These are phyloP conservation scores for Ceratothoa steindachneri DNA, from an alignment of 2,888 invertebrate species.

Conservation along the genomic window DNA sequence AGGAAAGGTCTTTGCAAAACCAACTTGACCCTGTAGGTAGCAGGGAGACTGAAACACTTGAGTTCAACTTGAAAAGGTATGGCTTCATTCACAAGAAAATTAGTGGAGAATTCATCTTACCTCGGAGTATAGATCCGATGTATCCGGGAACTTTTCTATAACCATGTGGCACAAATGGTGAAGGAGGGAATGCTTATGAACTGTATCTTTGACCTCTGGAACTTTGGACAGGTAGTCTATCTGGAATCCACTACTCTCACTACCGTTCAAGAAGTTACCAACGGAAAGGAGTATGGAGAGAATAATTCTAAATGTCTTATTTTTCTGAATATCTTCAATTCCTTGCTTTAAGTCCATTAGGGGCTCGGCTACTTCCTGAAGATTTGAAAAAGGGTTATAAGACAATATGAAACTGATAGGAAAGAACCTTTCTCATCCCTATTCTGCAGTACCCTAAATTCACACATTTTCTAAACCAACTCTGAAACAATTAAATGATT, in stretches of 20 bases:
- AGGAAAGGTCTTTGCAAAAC: no score
- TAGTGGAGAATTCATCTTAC: no score
- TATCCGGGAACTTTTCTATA: constrained; percentile 91
- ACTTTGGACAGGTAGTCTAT: constrained; percentile 95
- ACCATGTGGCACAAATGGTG: constrained; percentile 97
- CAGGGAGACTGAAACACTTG: no score
- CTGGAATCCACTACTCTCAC: constrained; percentile 87
- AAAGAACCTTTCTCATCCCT: no score
- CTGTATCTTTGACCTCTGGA: constrained; percentile 97
- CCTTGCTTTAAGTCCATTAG: constrained; percentile 97
- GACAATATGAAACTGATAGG: constrained; percentile 5
- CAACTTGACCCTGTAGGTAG: no score
- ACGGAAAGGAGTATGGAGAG: constrained; percentile 88
- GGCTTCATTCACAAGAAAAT: no score
- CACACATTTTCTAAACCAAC: no score
- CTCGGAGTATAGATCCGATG: constrained; percentile 95
- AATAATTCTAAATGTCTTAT: constrained; percentile 91
- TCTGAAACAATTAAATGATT: no score
- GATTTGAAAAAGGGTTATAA: constrained; percentile 54
- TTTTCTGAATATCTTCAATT: constrained; percentile 81
- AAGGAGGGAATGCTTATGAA: constrained; percentile 94
- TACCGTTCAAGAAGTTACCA: constrained; percentile 93
- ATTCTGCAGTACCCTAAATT: no score
- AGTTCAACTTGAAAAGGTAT: no score
- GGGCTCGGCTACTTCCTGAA: constrained; percentile 97